Conservation (phyloP, 2,888 invertebrate genomes). For the Drosophila crucigera region DNA sequence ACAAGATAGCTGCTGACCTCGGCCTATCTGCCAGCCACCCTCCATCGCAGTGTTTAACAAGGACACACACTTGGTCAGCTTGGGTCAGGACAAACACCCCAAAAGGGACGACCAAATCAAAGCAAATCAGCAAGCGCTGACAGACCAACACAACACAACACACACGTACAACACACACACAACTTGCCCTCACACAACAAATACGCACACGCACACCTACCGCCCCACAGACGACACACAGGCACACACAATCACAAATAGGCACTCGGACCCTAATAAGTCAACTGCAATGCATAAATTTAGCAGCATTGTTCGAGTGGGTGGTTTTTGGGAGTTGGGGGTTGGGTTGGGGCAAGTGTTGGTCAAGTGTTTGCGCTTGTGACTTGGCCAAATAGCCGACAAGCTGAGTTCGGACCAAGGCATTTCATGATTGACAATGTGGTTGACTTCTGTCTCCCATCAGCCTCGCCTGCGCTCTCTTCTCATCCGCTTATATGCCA, state of each 20-base stretch:
- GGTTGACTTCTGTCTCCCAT: constrained; percentile 39
- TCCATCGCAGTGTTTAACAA: constrained; percentile 46
- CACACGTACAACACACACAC: constrained; percentile 5
- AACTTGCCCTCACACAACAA: constrained; percentile 8
- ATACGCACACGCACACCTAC: constrained; percentile 6
- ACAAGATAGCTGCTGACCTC: constrained; percentile 24
- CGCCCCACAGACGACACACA: background rate
- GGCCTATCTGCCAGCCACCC: background rate
- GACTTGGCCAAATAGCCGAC: constrained; percentile 66
- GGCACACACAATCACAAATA: constrained; percentile 31
- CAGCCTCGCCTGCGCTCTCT: background rate
- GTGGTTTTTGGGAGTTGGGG: constrained; percentile 5
- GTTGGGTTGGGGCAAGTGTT: constrained; percentile 36
- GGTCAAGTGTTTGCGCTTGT: constrained; percentile 71
- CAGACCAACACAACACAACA: background rate
- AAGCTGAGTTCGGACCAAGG: constrained; percentile 31
- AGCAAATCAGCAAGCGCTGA: constrained; percentile 71
- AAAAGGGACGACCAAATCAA: constrained; percentile 66
- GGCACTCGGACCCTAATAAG: constrained; percentile 75
- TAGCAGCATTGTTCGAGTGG: constrained; percentile 48
- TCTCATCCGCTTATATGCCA: background rate
- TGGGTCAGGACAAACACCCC: constrained; percentile 24
- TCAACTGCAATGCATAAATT: constrained; percentile 82
- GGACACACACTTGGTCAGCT: constrained; percentile 59
- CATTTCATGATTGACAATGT: constrained; percentile 80